Evolutionary conservation across 2,113 vertebrate species (phyloP), one percentile per base, ranked within the genome.

Genomic region (Neoarius graeffei): DNA sequence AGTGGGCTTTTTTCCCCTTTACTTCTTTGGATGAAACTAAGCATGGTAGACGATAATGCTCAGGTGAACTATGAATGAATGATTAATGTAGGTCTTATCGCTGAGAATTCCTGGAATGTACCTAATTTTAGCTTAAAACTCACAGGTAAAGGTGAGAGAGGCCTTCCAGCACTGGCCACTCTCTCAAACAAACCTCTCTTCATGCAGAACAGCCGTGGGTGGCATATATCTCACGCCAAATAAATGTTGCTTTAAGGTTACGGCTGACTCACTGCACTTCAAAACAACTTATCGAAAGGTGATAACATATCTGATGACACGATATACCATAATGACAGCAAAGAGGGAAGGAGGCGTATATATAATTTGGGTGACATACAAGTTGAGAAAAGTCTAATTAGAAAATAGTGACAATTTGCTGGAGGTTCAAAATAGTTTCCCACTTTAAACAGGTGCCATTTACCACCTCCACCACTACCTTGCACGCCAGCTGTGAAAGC

Each of bases 21-120:
- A 57, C 83, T 92, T 86, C 88, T 90, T 77, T 80, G 86, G 87
- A 86, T 82, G 56, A 87, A 85, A 87, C 69, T 86, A 86, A 91
- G 85, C 20, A 11, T 87, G 91, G 92, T 74, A 88, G 83, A 91
- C 86, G 6, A 90, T 88, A 91, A 74, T 90, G 89, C 89, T 93
- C 79, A 91, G 90, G 87, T 91, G 90, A 91, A 89, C 87, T 88
- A 42, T 42, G 42, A 42, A 42, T 42, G 42, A 42, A 42, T 79
- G 88, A 56, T 81, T 59, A 83, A 89, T 66, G 66, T 84, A 88
- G 86, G 90, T 92, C 87, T 79, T 86, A 92, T 91, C 89, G 76
- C 15, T 52, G 35, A 42, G 80, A 88, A 87, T 88, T 69, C 88
- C 89, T 66, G 59, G 27, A 81, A 92, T 89, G 88, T 62, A 91